phyloP scores from a whole-genome alignment of 2,113 vertebrate species.

The Naja naja region DNA sequence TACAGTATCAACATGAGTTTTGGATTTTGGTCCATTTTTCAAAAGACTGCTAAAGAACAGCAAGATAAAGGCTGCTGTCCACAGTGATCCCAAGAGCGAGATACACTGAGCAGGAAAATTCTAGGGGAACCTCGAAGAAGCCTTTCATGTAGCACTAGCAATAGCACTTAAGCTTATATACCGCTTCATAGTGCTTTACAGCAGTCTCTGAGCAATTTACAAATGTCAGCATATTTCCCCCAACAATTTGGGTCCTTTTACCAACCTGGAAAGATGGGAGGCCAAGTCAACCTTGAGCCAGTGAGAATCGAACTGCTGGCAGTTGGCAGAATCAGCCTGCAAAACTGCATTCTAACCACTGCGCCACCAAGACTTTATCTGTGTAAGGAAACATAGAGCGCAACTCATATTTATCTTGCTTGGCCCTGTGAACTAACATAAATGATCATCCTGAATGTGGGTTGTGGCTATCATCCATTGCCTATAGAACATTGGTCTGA shows the following conservation, averaged over 20 bases:
- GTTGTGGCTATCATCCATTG: background rate
- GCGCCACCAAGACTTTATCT: background rate
- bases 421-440: background rate
- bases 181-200: background rate
- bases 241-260: background rate
- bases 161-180: background rate
- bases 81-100: background rate
- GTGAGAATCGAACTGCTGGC: background rate
- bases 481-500: background rate
- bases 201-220: background rate
- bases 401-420: background rate
- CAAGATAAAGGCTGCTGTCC: background rate
- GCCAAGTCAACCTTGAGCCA: background rate
- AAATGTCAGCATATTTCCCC: background rate
- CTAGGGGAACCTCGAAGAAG: background rate
- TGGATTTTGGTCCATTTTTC: background rate
- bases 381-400: background rate
- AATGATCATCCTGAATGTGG: background rate
- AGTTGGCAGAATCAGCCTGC: background rate
- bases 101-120: background rate
- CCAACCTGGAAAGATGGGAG: background rate
- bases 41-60: background rate
- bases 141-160: background rate
- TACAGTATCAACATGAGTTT: background rate
- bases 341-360: background rate